Percentiles rank a stretch among this genome's conserved stretches.
These are phyloP conservation scores for Patella vulgata DNA, from an alignment of 1,140 invertebrate species.

Conservation along the genomic window DNA sequence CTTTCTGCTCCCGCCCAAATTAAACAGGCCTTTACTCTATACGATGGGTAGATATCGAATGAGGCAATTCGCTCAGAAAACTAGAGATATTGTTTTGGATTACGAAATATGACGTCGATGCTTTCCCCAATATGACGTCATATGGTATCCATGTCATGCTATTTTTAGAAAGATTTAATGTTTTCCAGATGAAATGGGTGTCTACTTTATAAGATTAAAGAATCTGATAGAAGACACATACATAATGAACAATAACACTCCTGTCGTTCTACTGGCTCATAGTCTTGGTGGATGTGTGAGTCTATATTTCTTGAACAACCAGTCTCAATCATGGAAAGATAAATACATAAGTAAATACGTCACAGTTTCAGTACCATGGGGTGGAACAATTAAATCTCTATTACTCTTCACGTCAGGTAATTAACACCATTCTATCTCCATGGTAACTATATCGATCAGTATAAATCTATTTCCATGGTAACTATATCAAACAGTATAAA, in stretches of 20 bases:
- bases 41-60: too few relatives aligned
- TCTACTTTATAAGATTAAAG: slow-evolving; percentile 85
- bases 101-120: too few relatives aligned
- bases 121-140: too few relatives aligned
- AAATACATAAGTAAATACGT: slow-evolving; percentile 88
- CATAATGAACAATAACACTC: slow-evolving; percentile 76
- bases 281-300: slow-evolving; percentile 93
- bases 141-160: slow-evolving; percentile 3
- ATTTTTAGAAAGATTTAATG: slow-evolving; percentile 38
- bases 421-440: too few relatives aligned
- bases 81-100: too few relatives aligned
- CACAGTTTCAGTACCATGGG: slow-evolving; percentile 92
- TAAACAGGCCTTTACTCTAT: too few relatives aligned
- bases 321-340: slow-evolving; percentile 88
- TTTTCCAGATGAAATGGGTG: slow-evolving; percentile 89
- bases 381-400: slow-evolving; percentile 91
- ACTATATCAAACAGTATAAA: too few relatives aligned
- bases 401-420: slow-evolving; percentile 94
- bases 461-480: too few relatives aligned
- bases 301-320: slow-evolving; percentile 85
- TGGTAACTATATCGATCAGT: too few relatives aligned
- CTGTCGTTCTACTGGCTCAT: slow-evolving; percentile 87
- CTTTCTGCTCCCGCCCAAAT: too few relatives aligned
- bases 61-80: too few relatives aligned
- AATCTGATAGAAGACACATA: slow-evolving; percentile 88